phyloP scores from a whole-genome alignment of 2,888 invertebrate species.

The Ectemnius cavifrons region DNA sequence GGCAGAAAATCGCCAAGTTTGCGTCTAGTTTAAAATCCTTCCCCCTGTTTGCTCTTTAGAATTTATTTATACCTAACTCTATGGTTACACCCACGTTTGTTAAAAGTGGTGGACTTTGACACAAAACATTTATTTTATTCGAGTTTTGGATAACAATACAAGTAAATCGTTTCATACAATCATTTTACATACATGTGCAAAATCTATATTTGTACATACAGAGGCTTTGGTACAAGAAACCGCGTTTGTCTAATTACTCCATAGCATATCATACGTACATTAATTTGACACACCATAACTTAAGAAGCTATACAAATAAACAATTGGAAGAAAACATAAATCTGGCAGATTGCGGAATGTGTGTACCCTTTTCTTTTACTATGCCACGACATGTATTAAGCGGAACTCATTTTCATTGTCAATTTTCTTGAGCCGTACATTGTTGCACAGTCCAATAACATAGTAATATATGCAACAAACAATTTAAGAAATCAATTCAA shows the following conservation, averaged over 20 bases:
- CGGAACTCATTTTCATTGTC: background rate
- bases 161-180: conserved; percentile 41
- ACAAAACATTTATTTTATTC: conserved; percentile 53
- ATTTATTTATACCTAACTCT: too few relatives aligned
- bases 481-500: conserved; percentile 21
- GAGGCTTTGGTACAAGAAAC: conserved; percentile 31
- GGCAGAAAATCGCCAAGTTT: too few relatives aligned
- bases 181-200: conserved; percentile 48
- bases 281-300: background rate
- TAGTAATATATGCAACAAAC: conserved; percentile 11
- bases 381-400: conserved; percentile 4
- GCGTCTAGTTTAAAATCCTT: too few relatives aligned
- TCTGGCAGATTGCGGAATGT: conserved; percentile 3
- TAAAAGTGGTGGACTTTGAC: background rate
- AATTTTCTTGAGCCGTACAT: background rate
- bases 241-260: conserved; percentile 6
- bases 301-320: background rate
- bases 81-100: too few relatives aligned
- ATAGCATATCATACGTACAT: conserved; percentile 14
- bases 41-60: too few relatives aligned
- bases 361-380: background rate
- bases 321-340: background rate
- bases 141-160: conserved; percentile 43
- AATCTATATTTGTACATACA: conserved; percentile 43
- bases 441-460: background rate